Evolutionary conservation across 2,797 vertebrate species (phyloP).

Genomic region (Tympanoctomys barrerae): DNA sequence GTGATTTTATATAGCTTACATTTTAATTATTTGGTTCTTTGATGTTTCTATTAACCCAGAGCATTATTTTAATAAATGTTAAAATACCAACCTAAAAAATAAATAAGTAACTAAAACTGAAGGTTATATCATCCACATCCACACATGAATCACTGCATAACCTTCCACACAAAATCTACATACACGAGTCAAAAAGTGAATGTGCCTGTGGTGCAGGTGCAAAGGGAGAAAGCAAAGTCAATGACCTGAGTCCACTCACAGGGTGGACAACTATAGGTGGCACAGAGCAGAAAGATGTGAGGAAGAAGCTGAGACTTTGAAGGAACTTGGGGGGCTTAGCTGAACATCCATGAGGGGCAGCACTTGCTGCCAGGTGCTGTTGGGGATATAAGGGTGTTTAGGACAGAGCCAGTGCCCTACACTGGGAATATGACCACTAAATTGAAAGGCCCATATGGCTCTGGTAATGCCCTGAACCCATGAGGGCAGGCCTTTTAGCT

Average conservation of each 20-base stretch:
- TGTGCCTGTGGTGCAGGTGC: background rate
- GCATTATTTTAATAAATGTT: too few species aligned
- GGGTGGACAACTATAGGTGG: background rate
- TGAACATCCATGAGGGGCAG: background rate
- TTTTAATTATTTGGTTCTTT: too few species aligned
- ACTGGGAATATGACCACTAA: background rate
- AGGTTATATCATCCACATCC: too few species aligned
- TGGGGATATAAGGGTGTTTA: background rate
- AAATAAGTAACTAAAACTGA: background rate
- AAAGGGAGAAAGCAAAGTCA: background rate
- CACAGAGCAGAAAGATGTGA: background rate
- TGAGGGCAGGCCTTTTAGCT: background rate
- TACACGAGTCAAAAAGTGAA: background rate
- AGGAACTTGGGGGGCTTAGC: background rate
- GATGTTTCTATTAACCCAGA: too few species aligned
- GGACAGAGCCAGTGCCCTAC: background rate
- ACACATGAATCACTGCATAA: background rate
- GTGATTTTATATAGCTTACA: too few species aligned
- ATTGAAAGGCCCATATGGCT: background rate
- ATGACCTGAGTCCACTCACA: background rate
- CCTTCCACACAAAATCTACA: background rate
- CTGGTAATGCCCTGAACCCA: background rate
- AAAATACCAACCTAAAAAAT: too few species aligned
- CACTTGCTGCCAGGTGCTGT: background rate
- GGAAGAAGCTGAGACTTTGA: background rate